A percentile compares a stretch with the other conserved stretches of the same genome.
Evolutionary conservation across 2,113 vertebrate species (phyloP).

Genomic region (Herpetotheres cachinnans): DNA sequence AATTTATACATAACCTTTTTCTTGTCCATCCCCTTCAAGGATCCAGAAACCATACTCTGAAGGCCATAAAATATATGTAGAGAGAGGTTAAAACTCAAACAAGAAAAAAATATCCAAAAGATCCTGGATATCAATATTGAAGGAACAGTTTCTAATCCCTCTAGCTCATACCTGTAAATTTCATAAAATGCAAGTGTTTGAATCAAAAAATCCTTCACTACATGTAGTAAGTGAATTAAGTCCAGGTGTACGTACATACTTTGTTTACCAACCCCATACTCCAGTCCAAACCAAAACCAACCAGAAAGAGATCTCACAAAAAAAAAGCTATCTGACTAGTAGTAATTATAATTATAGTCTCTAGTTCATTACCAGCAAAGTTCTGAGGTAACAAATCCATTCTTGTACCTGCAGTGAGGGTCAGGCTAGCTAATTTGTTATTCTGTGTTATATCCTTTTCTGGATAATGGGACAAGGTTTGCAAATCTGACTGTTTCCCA

Average conservation of each 20-base stretch:
- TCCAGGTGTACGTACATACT: rapidly evolving
- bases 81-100: background rate
- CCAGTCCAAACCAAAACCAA: background rate
- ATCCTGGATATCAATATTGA: background rate
- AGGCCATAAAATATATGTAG: background rate
- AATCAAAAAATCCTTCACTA: background rate
- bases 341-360: background rate
- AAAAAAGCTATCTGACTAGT: background rate
- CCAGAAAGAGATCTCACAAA: background rate
- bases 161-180: background rate
- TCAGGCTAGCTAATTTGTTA: background rate
- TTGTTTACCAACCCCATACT: background rate
- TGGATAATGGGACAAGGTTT: background rate
- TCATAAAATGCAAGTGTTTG: background rate
- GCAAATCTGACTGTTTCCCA: background rate
- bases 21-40: background rate
- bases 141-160: background rate
- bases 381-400: background rate
- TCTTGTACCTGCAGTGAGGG: background rate
- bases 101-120: background rate
- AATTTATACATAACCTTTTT: background rate
- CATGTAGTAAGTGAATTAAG: background rate
- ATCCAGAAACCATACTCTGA: background rate
- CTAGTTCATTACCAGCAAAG: background rate
- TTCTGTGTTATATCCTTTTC: background rate